Conservation (phyloP, 1,140 invertebrate genomes). For the Cydia splendana region DNA sequence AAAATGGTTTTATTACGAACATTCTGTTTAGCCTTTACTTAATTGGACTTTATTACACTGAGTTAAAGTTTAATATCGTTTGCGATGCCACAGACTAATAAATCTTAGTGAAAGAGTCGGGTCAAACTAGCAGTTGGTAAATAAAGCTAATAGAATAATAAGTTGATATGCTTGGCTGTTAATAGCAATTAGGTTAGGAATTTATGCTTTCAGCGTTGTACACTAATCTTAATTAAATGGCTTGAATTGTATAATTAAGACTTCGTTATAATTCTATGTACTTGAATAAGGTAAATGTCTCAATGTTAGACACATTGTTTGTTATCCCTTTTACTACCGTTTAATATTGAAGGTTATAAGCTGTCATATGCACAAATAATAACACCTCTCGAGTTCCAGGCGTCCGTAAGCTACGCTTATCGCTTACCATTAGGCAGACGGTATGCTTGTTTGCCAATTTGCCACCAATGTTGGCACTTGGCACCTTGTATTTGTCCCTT, state of each 20-base stretch:
- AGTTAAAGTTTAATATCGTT: neutral
- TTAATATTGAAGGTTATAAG: too few relatives aligned
- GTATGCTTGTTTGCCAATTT: too few relatives aligned
- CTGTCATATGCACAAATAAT: too few relatives aligned
- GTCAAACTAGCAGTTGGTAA: constrained; percentile 20
- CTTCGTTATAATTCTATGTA: too few relatives aligned
- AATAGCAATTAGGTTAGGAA: constrained; percentile 15
- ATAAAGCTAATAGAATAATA: constrained; percentile 24
- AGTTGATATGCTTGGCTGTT: constrained; percentile 24
- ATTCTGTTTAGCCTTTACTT: neutral
- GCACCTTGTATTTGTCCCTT: too few relatives aligned
- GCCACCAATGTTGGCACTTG: too few relatives aligned
- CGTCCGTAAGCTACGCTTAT: too few relatives aligned
- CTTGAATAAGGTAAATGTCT: too few relatives aligned
- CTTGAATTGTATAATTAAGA: neutral
- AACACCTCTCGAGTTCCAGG: too few relatives aligned
- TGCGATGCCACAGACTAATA: constrained; percentile 2
- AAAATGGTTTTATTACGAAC: neutral
- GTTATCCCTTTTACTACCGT: too few relatives aligned
- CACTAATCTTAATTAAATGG: neutral
- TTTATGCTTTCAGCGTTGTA: constrained; percentile 10
- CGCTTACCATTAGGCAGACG: too few relatives aligned
- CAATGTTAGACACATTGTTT: too few relatives aligned
- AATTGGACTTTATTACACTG: neutral
- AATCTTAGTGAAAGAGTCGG: constrained; percentile 22